These are phyloP conservation scores for Ranitomeya variabilis DNA, from an alignment of 2,113 vertebrate species.

Conservation along the genomic window DNA sequence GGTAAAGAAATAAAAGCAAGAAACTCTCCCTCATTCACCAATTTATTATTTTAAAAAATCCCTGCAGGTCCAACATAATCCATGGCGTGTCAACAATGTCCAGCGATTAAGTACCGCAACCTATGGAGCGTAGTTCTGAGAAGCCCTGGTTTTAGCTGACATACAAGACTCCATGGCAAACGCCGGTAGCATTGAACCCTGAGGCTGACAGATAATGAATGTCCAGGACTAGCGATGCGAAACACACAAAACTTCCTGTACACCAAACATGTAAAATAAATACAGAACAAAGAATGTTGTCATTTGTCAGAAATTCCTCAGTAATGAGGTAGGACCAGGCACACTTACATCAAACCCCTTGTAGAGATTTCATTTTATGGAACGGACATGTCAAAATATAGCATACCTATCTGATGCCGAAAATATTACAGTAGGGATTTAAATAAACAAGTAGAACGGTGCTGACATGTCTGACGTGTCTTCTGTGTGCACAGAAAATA, in stretches of 20 bases:
- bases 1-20: too few species aligned
- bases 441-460: slow-evolving; percentile 2
- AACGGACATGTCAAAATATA: slow-evolving; percentile 35
- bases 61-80: too few species aligned
- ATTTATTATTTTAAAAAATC: too few species aligned
- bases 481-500: not conserved
- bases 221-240: not conserved
- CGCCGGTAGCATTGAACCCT: not conserved
- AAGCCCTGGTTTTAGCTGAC: too few species aligned
- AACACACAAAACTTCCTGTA: not conserved
- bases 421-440: not conserved
- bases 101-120: too few species aligned
- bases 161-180: not conserved
- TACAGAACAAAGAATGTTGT: not conserved
- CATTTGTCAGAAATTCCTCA: slow-evolving; percentile 16
- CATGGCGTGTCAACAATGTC: too few species aligned
- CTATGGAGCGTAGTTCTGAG: too few species aligned
- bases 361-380: not conserved
- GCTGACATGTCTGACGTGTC: not conserved
- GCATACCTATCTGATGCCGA: not conserved
- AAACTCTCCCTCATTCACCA: too few species aligned
- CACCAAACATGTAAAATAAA: not conserved
- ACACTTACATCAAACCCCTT: not conserved
- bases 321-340: slow-evolving; percentile 12
- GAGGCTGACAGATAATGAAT: not conserved